Base-by-base conservation (phyloP, 2,797 vertebrate genomes). In the Esox lucius region DNA sequence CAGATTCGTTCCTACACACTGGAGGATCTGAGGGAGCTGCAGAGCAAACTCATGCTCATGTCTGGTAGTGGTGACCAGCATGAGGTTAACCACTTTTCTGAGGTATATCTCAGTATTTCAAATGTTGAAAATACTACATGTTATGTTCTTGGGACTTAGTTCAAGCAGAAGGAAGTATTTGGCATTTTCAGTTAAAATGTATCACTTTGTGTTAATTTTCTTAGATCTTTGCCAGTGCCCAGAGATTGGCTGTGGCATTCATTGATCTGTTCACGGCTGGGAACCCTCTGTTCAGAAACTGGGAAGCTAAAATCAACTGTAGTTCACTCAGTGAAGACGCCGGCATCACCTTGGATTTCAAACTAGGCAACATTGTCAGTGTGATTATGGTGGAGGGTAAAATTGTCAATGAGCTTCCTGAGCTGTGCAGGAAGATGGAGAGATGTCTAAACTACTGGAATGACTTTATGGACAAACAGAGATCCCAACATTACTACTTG, bases 31-130 rank as follows among this genome's bases (percentile, higher is more conserved):
- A 89, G 91, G 3, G 98, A 99, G n/a, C 93, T 99, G 62, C 92
- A 98, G 83, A 98, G 98, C 90, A 99, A 99, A 77, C 92, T 99
- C 65, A 99, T 99, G 98, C 95, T 99, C 8, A 98, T 99, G 97
- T 99, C 98, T 0, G 94, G 96, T 17, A 97, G 96, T 91, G 96
- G 93, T 16, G 97, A 98, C 59, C 96, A 93, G 4, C 62, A 79
- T 73, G 97, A 98, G 80, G 97, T 98, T 71, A 96, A 98, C 71
- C 91, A 82, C 46, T 99, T 99, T 89, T 94, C 94, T 0, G 97
- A 98, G 95, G 98, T 98, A 87, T 5, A 4, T 61, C 12, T n/a
- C 51, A 56, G 7, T 56, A 22, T 56, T 56, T 56, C 1, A 56
- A 19, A n/a, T n/a, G 51, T 53, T 53, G n/a, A 17, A 56, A 17